A percentile compares a stretch with the other conserved stretches of the same genome.
Evolutionary conservation across 2,888 invertebrate species (phyloP).

Genomic region (Andrena praecox): DNA sequence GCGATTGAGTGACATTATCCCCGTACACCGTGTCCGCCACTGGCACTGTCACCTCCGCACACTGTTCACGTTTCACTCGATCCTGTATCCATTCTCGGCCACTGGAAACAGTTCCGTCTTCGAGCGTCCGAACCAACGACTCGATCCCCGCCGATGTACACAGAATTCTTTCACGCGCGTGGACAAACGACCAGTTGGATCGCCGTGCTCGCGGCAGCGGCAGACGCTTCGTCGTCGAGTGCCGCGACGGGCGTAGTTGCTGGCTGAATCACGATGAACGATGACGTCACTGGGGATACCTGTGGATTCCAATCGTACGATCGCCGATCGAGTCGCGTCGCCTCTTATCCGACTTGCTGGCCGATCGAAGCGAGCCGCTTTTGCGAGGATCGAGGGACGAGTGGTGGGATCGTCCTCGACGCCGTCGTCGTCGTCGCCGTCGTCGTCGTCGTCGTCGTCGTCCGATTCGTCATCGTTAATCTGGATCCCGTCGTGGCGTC

Average conservation of each 20-base stretch:
- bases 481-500: constrained; percentile 55
- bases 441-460: constrained; percentile 16
- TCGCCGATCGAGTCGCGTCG: constrained; percentile 42
- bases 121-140: neutral
- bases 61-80: neutral
- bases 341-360: constrained; percentile 24
- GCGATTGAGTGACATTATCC: constrained; percentile 35
- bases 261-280: constrained; percentile 11
- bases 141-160: constrained; percentile 6
- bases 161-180: constrained; percentile 20
- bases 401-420: constrained; percentile 18
- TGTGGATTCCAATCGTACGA: constrained; percentile 67
- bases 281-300: constrained; percentile 59
- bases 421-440: constrained; percentile 27
- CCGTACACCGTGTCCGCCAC: neutral
- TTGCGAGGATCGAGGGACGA: constrained; percentile 36
- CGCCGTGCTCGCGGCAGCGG: neutral
- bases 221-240: neutral
- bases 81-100: neutral
- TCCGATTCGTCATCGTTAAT: constrained; percentile 50
- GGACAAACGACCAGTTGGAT: neutral
- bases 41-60: neutral
- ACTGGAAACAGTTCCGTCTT: neutral
- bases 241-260: constrained; percentile 30
- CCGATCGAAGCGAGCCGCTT: constrained; percentile 16